Conservation (phyloP, 2,797 vertebrate genomes). For the Discoglossus pictus region DNA sequence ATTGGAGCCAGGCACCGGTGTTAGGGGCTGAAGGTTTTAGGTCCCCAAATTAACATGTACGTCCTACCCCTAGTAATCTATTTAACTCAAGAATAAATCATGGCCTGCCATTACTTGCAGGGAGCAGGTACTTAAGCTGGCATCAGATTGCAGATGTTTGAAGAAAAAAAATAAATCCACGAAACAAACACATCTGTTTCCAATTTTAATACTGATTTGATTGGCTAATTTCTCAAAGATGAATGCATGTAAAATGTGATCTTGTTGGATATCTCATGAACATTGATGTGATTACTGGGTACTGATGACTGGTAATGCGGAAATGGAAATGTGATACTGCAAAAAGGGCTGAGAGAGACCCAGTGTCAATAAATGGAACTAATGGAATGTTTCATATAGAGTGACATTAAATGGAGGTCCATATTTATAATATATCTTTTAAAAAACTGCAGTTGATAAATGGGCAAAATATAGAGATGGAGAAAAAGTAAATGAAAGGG, state of each 20-base stretch:
- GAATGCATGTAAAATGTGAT: constrained; percentile 62
- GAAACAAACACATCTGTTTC: constrained; percentile 67
- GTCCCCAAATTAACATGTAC: neutral
- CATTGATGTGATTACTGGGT: constrained; percentile 39
- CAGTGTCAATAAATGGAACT: constrained; percentile 51
- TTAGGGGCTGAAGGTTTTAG: neutral
- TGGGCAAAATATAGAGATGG: no score
- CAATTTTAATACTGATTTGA: constrained; percentile 65
- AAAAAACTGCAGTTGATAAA: no score
- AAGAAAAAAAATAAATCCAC: constrained; percentile 65
- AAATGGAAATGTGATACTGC: no score
- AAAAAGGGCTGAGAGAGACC: constrained; percentile 56
- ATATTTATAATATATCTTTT: no score
- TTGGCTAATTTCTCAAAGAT: constrained; percentile 66
- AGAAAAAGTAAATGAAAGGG: no score
- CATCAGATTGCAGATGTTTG: constrained; percentile 42
- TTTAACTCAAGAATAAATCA: constrained; percentile 16
- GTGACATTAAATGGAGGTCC: no score
- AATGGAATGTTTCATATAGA: no score
- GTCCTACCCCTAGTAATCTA: neutral
- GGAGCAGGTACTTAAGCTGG: constrained; percentile 7
- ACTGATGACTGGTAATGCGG: no score
- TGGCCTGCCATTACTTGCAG: neutral
- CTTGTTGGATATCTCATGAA: constrained; percentile 55
- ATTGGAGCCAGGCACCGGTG: neutral